phyloP scores from a whole-genome alignment of 2,888 invertebrate species.

The Lasioglossum marginatum region DNA sequence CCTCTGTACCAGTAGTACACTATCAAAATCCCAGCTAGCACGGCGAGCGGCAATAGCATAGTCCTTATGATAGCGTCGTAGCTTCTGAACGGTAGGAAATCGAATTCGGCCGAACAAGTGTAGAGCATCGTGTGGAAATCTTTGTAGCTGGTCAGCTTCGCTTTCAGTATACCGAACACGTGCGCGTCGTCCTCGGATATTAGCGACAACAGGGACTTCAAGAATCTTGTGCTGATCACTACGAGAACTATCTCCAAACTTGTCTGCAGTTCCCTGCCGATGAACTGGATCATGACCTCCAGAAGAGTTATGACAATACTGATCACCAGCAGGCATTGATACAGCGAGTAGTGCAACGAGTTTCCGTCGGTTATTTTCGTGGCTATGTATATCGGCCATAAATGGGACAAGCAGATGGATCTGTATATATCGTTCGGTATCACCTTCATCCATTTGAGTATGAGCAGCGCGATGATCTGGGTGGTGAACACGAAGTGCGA shows the following conservation, averaged over 20 bases:
- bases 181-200: constrained; percentile 87
- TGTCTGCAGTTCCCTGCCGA: constrained; percentile 36
- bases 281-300: neutral
- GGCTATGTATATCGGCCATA: constrained; percentile 31
- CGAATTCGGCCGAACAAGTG: constrained; percentile 91
- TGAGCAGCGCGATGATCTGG: constrained; percentile 90
- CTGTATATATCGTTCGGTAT: constrained; percentile 84
- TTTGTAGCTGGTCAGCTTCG: constrained; percentile 89
- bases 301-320: constrained; percentile 25
- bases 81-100: constrained; percentile 88
- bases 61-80: constrained; percentile 86
- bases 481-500: constrained; percentile 93
- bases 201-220: constrained; percentile 68
- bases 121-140: constrained; percentile 92
- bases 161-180: constrained; percentile 89
- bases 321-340: constrained; percentile 84
- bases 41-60: constrained; percentile 87
- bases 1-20: constrained; percentile 83
- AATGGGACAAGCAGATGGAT: constrained; percentile 74
- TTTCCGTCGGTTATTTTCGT: constrained; percentile 74
- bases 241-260: constrained; percentile 74
- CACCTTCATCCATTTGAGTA: constrained; percentile 88
- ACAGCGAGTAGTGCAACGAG: constrained; percentile 85
- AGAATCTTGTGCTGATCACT: constrained; percentile 69
- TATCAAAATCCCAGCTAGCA: constrained; percentile 84